phyloP scores from a whole-genome alignment of 1,140 invertebrate genomes.

The Pachypeltis micranthus region DNA sequence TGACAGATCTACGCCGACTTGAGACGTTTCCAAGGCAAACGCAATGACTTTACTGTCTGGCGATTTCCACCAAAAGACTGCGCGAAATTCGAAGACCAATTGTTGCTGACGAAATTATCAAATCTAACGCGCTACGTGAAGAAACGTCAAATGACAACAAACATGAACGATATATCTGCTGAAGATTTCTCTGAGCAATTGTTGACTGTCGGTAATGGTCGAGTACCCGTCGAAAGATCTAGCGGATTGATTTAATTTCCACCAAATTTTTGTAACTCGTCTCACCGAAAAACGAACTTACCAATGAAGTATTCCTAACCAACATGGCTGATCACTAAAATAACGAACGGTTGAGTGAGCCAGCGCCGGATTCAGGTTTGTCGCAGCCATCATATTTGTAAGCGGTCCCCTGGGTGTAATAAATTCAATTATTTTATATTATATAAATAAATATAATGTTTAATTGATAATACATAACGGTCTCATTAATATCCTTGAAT shows the following conservation, averaged over 20 bases:
- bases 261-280: too few relatives aligned
- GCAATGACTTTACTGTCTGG: conserved; percentile 27
- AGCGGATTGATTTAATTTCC: conserved; percentile 14
- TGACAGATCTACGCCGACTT: conserved; percentile 28
- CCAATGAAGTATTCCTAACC: too few relatives aligned
- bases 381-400: too few relatives aligned
- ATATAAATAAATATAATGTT: too few relatives aligned
- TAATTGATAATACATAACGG: too few relatives aligned
- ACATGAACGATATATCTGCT: conserved; percentile 26
- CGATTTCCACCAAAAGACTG: conserved; percentile 38
- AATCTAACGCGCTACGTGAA: conserved; percentile 34
- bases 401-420: too few relatives aligned
- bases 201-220: conserved; percentile 22
- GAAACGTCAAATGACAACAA: conserved; percentile 23
- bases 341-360: too few relatives aligned
- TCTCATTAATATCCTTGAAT: too few relatives aligned
- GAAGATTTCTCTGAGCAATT: conserved; percentile 28
- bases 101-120: conserved; percentile 24
- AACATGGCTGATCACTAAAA: too few relatives aligned
- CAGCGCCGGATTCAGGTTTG: too few relatives aligned
- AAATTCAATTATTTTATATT: too few relatives aligned
- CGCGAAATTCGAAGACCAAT: conserved; percentile 35
- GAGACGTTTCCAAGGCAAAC: conserved; percentile 20
- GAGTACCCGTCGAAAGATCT: conserved; percentile 8
- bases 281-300: conserved; percentile 24